Percentiles rank a stretch among this genome's conserved stretches.
These are phyloP conservation scores for Notodonta ziczac DNA, from an alignment of 2,888 invertebrate species.

Conservation along the genomic window DNA sequence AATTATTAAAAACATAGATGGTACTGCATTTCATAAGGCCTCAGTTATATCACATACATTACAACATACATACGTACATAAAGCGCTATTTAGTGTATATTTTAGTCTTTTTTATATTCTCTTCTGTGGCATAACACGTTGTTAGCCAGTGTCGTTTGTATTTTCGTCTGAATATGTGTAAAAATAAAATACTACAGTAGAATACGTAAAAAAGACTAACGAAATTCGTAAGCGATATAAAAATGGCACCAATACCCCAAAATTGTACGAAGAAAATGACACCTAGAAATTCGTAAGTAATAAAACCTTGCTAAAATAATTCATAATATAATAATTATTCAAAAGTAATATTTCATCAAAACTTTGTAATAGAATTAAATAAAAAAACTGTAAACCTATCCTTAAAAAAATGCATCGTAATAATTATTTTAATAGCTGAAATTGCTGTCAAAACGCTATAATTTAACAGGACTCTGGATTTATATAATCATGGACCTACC, in stretches of 20 bases:
- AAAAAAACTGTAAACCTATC: no score
- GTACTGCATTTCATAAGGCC: background rate
- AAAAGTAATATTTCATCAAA: no score
- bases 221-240: background rate
- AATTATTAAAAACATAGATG: background rate
- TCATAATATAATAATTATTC: no score
- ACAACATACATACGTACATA: background rate
- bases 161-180: background rate
- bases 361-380: no score
- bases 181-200: background rate
- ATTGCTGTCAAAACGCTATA: no score
- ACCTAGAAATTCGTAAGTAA: background rate
- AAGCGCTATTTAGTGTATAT: background rate
- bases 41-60: background rate
- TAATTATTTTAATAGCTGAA: no score
- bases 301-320: no score
- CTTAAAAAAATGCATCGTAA: no score
- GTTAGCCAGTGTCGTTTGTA: background rate
- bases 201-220: background rate
- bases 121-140: no score
- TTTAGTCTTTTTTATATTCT: background rate
- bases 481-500: no score
- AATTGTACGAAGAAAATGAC: background rate
- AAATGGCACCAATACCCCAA: background rate
- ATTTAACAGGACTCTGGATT: no score